Evolutionary conservation across 2,113 vertebrate genomes (phyloP).

Genomic region (Arvicanthis niloticus): DNA sequence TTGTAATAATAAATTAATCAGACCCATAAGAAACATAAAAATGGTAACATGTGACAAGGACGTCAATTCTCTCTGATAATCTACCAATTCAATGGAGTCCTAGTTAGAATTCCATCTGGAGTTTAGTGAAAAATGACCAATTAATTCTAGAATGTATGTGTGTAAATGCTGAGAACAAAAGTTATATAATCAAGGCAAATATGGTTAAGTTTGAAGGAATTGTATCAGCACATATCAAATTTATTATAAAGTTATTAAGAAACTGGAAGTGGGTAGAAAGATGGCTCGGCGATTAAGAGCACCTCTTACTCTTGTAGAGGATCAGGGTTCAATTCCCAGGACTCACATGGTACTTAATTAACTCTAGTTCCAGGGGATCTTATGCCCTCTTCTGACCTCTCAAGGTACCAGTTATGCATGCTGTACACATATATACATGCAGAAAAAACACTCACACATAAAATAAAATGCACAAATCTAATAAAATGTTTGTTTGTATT

Average conservation of each 20-base stretch:
- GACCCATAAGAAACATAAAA: background rate
- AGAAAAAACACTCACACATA: background rate
- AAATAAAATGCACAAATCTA: background rate
- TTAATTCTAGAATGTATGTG: constrained; percentile 14
- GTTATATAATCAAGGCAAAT: background rate
- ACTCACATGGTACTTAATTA: background rate
- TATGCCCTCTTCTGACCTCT: background rate
- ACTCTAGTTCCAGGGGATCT: background rate
- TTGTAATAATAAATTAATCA: constrained; percentile 26
- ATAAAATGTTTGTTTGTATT: background rate
- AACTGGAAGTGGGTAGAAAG: background rate
- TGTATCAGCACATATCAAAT: background rate
- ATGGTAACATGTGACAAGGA: background rate
- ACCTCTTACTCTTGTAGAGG: background rate
- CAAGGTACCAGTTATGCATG: background rate
- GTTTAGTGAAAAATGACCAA: background rate
- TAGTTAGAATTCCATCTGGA: background rate
- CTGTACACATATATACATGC: background rate
- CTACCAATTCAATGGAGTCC: background rate
- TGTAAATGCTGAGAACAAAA: background rate
- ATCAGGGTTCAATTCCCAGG: background rate
- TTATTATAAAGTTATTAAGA: constrained; percentile 35
- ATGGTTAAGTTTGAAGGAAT: constrained; percentile 31
- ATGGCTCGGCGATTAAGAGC: background rate
- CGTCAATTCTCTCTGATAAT: background rate